These are phyloP conservation scores for Garrulus glandarius DNA, from an alignment of 2,797 vertebrate genomes.

Conservation along the genomic window DNA sequence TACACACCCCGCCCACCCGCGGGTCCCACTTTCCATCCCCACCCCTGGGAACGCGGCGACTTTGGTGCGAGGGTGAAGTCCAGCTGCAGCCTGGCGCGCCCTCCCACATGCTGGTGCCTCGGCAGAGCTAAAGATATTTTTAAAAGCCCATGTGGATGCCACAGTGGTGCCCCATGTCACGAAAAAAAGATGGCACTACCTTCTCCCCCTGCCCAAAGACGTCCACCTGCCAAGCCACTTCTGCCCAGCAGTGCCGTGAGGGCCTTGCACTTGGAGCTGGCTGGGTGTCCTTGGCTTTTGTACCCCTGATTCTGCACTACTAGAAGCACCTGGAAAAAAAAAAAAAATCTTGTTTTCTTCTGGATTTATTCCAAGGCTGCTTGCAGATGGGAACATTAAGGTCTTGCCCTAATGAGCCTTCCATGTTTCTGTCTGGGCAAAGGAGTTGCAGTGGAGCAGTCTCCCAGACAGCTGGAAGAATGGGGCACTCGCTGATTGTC, in stretches of 20 bases:
- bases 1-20: background rate
- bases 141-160: background rate
- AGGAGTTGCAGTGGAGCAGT: background rate
- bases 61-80: background rate
- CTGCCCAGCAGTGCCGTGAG: rapidly evolving
- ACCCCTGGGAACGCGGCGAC: background rate
- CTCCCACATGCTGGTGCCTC: background rate
- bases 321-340: background rate
- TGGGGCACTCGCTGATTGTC: rapidly evolving
- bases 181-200: rapidly evolving
- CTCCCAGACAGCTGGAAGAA: background rate
- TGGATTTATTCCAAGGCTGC: background rate
- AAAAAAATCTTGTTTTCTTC: background rate
- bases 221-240: rapidly evolving
- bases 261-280: background rate
- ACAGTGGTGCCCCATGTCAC: rapidly evolving
- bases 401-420: rapidly evolving
- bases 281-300: background rate
- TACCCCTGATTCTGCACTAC: background rate
- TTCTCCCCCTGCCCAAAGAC: rapidly evolving
- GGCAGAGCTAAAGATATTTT: background rate
- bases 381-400: rapidly evolving
- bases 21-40: background rate
- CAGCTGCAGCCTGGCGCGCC: rapidly evolving
- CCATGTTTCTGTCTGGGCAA: background rate